Percentiles rank a stretch among this genome's conserved stretches.
phyloP scores from a whole-genome alignment of 2,797 vertebrate genomes.

The Xyrichtys novacula region DNA sequence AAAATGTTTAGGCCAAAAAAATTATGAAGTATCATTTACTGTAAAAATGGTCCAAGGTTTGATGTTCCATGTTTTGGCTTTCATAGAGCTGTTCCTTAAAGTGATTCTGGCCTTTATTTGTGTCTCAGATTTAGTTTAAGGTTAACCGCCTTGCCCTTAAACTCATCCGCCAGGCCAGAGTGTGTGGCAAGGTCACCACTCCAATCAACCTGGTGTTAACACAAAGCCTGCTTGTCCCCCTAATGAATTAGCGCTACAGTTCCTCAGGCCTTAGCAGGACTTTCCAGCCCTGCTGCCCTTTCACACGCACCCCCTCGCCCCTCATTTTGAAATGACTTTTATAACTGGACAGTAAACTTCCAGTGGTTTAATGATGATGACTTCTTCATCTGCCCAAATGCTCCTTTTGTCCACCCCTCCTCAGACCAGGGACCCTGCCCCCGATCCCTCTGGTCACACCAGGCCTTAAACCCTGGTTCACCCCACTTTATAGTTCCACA shows the following conservation, averaged over 20 bases:
- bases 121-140: slow-evolving; percentile 83
- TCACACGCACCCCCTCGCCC: slow-evolving; percentile 69
- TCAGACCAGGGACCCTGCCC: slow-evolving; percentile 73
- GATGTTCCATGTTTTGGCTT: slow-evolving; percentile 33
- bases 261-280: slow-evolving; percentile 47
- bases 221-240: slow-evolving; percentile 79
- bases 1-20: no score
- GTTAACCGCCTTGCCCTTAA: slow-evolving; percentile 87
- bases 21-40: not conserved
- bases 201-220: slow-evolving; percentile 76
- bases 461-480: slow-evolving; percentile 84
- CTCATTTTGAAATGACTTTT: slow-evolving; percentile 88
- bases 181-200: slow-evolving; percentile 85
- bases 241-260: slow-evolving; percentile 79
- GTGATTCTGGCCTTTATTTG: slow-evolving; percentile 66
- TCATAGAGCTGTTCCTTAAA: slow-evolving; percentile 45
- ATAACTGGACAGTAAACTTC: slow-evolving; percentile 90
- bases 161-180: slow-evolving; percentile 79
- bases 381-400: slow-evolving; percentile 98
- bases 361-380: slow-evolving; percentile 95
- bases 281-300: slow-evolving; percentile 66
- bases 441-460: slow-evolving; percentile 78
- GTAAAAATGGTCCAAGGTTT: no score
- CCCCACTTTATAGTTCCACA: slow-evolving; percentile 89
- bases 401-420: slow-evolving; percentile 90